Evolutionary conservation across 2,888 invertebrate species (phyloP).

Genomic region (Priocnemis perturbator): DNA sequence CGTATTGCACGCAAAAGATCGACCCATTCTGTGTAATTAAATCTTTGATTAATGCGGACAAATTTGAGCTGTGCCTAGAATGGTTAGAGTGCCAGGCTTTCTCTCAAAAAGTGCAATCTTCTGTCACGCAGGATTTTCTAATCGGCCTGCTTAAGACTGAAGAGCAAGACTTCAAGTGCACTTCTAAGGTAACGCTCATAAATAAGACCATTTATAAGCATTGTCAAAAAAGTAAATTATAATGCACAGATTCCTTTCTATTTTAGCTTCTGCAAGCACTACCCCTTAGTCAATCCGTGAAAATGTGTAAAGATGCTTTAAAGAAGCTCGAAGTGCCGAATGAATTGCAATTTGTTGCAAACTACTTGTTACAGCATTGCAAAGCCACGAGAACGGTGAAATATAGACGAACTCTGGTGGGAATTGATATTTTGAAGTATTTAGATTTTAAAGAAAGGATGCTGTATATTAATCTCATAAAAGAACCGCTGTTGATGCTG

Average conservation of each 20-base stretch:
- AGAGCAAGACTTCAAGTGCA: slow-evolving; percentile 62
- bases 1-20: slow-evolving; percentile 70
- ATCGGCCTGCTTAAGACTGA: slow-evolving; percentile 78
- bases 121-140: slow-evolving; percentile 78
- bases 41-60: slow-evolving; percentile 77
- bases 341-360: slow-evolving; percentile 81
- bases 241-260: slow-evolving; percentile 60
- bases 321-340: slow-evolving; percentile 80
- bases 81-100: slow-evolving; percentile 83
- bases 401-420: slow-evolving; percentile 81
- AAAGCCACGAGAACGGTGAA: slow-evolving; percentile 73
- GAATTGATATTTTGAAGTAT: slow-evolving; percentile 82
- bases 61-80: slow-evolving; percentile 82
- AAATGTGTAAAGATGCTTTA: slow-evolving; percentile 81
- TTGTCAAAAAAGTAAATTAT: too few species aligned
- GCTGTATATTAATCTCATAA: slow-evolving; percentile 81
- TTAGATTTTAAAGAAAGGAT: slow-evolving; percentile 78
- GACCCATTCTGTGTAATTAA: slow-evolving; percentile 78
- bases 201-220: neutral
- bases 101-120: slow-evolving; percentile 77
- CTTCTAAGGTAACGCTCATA: slow-evolving; percentile 58
- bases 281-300: slow-evolving; percentile 78
- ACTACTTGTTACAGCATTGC: slow-evolving; percentile 79
- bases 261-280: slow-evolving; percentile 79
- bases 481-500: slow-evolving; percentile 85